Conservation (phyloP, 2,797 vertebrate genomes). For the Schizopygopsis pylzovi region DNA sequence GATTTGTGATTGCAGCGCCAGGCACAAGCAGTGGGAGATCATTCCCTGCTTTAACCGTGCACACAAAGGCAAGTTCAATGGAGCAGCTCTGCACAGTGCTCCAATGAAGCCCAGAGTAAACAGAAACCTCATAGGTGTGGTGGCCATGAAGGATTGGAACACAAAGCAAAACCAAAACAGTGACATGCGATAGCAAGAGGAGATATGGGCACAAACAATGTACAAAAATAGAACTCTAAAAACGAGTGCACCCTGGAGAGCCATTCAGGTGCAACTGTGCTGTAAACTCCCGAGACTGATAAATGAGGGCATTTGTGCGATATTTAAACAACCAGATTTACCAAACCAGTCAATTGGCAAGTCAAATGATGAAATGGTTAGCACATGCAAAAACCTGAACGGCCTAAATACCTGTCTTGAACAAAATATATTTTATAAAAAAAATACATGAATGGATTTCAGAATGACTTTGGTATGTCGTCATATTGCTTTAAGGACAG, state of each 20-base stretch:
- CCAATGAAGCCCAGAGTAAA: constrained; percentile 42
- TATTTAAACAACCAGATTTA: constrained; percentile 51
- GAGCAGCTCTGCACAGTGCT: constrained; percentile 15
- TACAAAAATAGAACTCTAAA: constrained; percentile 70
- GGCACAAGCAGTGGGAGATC: neutral
- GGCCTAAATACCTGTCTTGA: constrained; percentile 15
- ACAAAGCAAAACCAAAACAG: constrained; percentile 69
- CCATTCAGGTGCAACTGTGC: neutral
- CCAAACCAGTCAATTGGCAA: constrained; percentile 44
- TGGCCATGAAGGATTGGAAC: constrained; percentile 20
- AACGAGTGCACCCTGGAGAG: constrained; percentile 24
- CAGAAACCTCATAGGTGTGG: constrained; percentile 50
- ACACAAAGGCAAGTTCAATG: constrained; percentile 1
- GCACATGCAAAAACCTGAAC: constrained; percentile 42
- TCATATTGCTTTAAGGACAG: neutral
- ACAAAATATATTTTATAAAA: neutral
- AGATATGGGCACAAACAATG: constrained; percentile 65
- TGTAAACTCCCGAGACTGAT: neutral
- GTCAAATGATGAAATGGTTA: constrained; percentile 44
- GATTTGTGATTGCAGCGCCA: constrained; percentile 26
- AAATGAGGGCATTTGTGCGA: constrained; percentile 10
- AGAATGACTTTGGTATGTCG: neutral
- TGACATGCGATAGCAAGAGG: constrained; percentile 60
- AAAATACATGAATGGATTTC: neutral
- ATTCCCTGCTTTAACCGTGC: constrained; percentile 16